Base-by-base conservation (phyloP, 64 coral and sea anemone species). In the Pachyseris speciosa region DNA sequence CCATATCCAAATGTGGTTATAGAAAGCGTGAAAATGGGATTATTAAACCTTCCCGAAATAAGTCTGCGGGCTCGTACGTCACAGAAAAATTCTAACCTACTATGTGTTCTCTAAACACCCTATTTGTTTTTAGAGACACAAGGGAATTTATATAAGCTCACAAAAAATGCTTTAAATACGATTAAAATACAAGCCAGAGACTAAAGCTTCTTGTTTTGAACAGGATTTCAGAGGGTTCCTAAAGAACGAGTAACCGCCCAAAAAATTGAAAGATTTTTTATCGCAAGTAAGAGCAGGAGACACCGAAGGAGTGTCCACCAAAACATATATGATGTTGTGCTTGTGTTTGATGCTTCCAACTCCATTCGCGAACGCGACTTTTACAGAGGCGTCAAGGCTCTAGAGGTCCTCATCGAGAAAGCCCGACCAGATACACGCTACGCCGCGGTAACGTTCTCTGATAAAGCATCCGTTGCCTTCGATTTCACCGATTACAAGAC, bases 311-410 rank as follows among this genome's bases (percentile, higher is more conserved):
- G 17, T 41, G 9, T 63, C 32, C 32, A 81, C 11, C 31, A 60
- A 13, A 60, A 51, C 10, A 20, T 26, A 5, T 81, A 92, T 10
- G 83, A 92, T 19, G 51, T 92, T 2, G 68, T 84, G 12, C 55
- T 84, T 29, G 69, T 92, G 33, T 51, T 92, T n/a, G 89, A 92
- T 49, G 67, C 89, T 28, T 92, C 89, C 2, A 79, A 75, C 3
- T 92, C 89, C 19, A 83, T 92, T 37, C 72, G 89, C 2, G 64
- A 50, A 75, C 74, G 78, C 3, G 57, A 84, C 20, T 92, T 92
- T 57, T 20, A 43, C 20, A 31, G 48, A 32, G 89, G 83, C n/a
- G 19, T 84, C 36, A 75, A 74, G 66, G 89, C 89, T 20, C 27
- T 92, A 19, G 9, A 84, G 28, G 57, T 25, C 5, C 74, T 92